phyloP scores from a whole-genome alignment of 2,888 invertebrate species.

The Thera britannica region DNA sequence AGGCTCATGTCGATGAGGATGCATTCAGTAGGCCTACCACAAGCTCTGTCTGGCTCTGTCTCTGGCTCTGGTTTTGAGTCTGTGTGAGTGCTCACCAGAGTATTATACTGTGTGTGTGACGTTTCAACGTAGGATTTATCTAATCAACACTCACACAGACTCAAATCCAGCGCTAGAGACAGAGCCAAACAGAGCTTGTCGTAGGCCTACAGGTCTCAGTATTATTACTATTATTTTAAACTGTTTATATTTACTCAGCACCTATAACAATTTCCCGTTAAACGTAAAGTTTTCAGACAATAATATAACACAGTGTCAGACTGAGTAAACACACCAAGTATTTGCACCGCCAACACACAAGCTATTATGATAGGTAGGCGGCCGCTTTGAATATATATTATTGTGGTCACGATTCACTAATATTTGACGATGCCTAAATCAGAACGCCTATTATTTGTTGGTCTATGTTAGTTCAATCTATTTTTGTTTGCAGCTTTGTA shows the following conservation, averaged over 20 bases:
- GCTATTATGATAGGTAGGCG: conserved; percentile 34
- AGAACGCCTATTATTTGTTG: conserved; percentile 53
- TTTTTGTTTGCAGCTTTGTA: conserved; percentile 28
- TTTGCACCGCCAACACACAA: conserved; percentile 25
- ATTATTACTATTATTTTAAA: background rate
- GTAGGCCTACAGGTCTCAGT: too few relatives aligned
- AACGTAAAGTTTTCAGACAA: conserved; percentile 35
- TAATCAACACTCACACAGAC: too few relatives aligned
- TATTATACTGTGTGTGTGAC: too few relatives aligned
- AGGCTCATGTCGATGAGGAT: too few relatives aligned
- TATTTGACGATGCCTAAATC: conserved; percentile 61
- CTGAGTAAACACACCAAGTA: conserved; percentile 24
- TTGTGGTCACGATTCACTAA: conserved; percentile 68
- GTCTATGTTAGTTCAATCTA: conserved; percentile 35
- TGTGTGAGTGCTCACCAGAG: too few relatives aligned
- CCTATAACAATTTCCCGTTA: conserved; percentile 37
- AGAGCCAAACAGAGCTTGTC: too few relatives aligned
- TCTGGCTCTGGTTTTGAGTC: too few relatives aligned
- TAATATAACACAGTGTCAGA: conserved; percentile 20
- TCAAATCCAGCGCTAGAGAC: too few relatives aligned
- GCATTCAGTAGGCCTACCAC: too few relatives aligned
- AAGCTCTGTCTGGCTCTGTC: too few relatives aligned
- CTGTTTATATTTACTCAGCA: background rate
- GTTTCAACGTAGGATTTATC: too few relatives aligned
- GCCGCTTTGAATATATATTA: conserved; percentile 48